Evolutionary conservation across 1,140 invertebrate species (phyloP).

Genomic region (Drosophila orena): DNA sequence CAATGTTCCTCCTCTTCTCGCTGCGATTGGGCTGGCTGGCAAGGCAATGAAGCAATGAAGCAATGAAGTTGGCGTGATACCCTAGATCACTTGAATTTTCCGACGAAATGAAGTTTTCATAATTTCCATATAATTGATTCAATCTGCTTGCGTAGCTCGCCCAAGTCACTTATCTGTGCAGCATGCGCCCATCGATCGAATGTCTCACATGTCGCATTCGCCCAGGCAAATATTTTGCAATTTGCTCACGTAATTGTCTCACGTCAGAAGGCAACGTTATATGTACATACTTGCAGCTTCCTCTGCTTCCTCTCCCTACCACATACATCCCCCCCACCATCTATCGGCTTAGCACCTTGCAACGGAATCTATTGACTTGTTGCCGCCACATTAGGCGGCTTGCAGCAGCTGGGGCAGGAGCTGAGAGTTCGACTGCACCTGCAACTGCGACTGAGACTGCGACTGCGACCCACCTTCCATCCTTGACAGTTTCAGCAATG

Average conservation of each 20-base stretch:
- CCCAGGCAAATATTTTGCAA: conserved; percentile 51
- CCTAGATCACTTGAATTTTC: too few relatives aligned
- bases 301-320: too few relatives aligned
- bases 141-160: neutral
- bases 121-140: conserved; percentile 11
- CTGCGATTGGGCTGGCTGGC: neutral
- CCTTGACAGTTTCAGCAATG: conserved; percentile 74
- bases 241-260: conserved; percentile 61
- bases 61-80: too few relatives aligned
- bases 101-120: neutral
- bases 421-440: too few relatives aligned
- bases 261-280: conserved; percentile 52
- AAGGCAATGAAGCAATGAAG: too few relatives aligned
- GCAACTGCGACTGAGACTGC: neutral
- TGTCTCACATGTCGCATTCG: conserved; percentile 42
- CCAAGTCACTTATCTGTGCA: conserved; percentile 1
- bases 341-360: conserved; percentile 48
- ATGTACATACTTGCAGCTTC: conserved; percentile 29
- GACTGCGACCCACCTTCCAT: conserved; percentile 16
- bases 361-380: conserved; percentile 73
- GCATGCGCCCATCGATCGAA: conserved; percentile 13
- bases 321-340: neutral
- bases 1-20: too few relatives aligned
- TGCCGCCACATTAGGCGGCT: conserved; percentile 69
- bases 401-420: neutral